Base-by-base conservation (phyloP, 2,888 invertebrate genomes). In the Patella depressa region DNA sequence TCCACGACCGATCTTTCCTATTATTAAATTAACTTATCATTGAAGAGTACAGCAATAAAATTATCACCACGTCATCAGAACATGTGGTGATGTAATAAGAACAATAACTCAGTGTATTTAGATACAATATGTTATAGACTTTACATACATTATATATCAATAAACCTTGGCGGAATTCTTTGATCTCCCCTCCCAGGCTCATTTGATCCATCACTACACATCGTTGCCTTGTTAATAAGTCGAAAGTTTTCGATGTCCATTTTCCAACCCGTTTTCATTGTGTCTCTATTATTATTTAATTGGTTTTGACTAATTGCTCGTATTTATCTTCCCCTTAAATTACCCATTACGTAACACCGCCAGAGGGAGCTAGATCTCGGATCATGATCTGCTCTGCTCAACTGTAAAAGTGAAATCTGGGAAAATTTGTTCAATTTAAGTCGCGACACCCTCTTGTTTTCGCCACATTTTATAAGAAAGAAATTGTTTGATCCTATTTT, bases 11-110 rank as follows among this genome's bases (percentile, higher is more conserved):
- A 65, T 24, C 65, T 19, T 24, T 19, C 19, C 65, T 65, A 65
- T 65, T 24, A 65, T 65, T 65, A 65, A 65, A 65, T 65, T 65
- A 65, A 24, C 24, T 65, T 65, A 65, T 65, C 65, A 65, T 65
- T 65, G 19, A 24, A 65, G 65, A 24, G 65, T 19, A 65, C 65
- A 65, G 19, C 24, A 19, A 65, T 65, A 65, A 65, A 65, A 19
- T 65, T 14, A 65, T 65, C 65, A 65, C 65, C 19, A 19, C 65
- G 65, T 65, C 65, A 65, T 65, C 65, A 65, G 19, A 24, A 65
- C 19, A 65, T 24, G 19, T 65, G 65, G 24, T 65, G 65, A 65
- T 24, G 65, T 65, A 65, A 65, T 65, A 15, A 9, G 24, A 19
- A 65, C 65, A 65, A 65, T 65, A 65, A 65, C 19, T 65, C 19